Conservation (phyloP, 1,140 invertebrate species). For the Acromyrmex heyeri region DNA sequence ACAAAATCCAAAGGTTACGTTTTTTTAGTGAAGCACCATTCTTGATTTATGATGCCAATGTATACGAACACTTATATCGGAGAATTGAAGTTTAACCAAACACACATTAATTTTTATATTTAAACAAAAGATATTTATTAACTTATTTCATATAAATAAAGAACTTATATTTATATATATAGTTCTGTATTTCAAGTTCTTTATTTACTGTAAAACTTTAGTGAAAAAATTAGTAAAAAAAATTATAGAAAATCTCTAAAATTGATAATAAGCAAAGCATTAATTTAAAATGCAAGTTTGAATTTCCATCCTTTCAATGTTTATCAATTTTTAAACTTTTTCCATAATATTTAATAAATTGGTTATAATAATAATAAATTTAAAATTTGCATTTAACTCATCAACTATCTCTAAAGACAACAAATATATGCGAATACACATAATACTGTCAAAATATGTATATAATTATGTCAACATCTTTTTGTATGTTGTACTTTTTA, state of each 20-base stretch:
- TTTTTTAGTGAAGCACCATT: constrained; percentile 18
- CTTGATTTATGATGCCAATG: constrained; percentile 11
- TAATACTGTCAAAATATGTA: background rate
- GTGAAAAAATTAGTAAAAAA: background rate
- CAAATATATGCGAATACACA: background rate
- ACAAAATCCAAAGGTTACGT: constrained; percentile 21
- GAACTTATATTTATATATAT: background rate
- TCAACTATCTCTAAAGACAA: too few relatives aligned
- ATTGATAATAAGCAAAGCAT: too few relatives aligned
- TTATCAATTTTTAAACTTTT: background rate
- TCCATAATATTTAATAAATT: background rate
- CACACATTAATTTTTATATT: constrained; percentile 3
- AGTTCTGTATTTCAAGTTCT: background rate
- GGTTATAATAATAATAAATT: background rate
- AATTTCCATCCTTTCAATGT: background rate
- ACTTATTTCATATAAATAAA: too few relatives aligned
- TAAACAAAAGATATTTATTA: background rate
- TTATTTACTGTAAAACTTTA: background rate
- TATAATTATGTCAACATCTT: background rate
- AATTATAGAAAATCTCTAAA: background rate
- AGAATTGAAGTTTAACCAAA: background rate
- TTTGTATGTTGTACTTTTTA: background rate
- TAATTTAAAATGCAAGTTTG: background rate
- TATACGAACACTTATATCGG: background rate
- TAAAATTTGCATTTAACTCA: background rate